Evolutionary conservation across 2,888 invertebrate species (phyloP), one percentile per base, ranked within the genome.

Genomic region (Octodonta nipae): DNA sequence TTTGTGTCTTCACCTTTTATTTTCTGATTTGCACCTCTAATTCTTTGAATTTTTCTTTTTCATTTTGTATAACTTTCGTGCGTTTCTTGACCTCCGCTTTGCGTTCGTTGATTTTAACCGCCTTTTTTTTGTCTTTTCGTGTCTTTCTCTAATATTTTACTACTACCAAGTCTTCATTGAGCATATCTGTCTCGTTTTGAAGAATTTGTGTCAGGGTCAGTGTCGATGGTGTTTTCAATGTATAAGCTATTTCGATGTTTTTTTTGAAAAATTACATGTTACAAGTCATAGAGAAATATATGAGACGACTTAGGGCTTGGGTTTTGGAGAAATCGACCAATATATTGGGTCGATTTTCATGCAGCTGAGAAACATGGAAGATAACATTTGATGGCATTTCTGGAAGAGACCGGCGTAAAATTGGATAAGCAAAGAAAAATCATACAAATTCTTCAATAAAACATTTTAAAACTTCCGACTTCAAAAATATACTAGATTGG

Each of bases 311-410:
- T n/a, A n/a, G n/a, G n/a, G n/a, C n/a, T n/a, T n/a, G n/a, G n/a
- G n/a, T n/a, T n/a, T n/a, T n/a, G n/a, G n/a, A n/a, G n/a, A n/a
- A n/a, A n/a, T n/a, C n/a, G n/a, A n/a, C n/a, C n/a, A n/a, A n/a
- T n/a, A n/a, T n/a, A n/a, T n/a, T n/a, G n/a, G n/a, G n/a, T n/a
- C n/a, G n/a, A n/a, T n/a, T n/a, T n/a, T n/a, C n/a, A n/a, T n/a
- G n/a, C 59, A 76, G 69, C 80, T 78, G 54, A 69, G 83, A 11
- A 78, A 83, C 45, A 84, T 86, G 82, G 84, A 87, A 56, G 75
- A 78, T 37, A 83, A 85, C 55, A 67, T n/a, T n/a, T 82, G 2
- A 66, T 71, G 6, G 70, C 75, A 0, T 83, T 81, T 50, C 70
- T 71, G 32, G 77, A 75, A 50, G 78, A 81, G 50, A 75, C 74